Percentiles rank a stretch among this genome's conserved stretches.
Evolutionary conservation across 2,888 invertebrate genomes (phyloP).

Genomic region (Troglohyphantes excavatus): DNA sequence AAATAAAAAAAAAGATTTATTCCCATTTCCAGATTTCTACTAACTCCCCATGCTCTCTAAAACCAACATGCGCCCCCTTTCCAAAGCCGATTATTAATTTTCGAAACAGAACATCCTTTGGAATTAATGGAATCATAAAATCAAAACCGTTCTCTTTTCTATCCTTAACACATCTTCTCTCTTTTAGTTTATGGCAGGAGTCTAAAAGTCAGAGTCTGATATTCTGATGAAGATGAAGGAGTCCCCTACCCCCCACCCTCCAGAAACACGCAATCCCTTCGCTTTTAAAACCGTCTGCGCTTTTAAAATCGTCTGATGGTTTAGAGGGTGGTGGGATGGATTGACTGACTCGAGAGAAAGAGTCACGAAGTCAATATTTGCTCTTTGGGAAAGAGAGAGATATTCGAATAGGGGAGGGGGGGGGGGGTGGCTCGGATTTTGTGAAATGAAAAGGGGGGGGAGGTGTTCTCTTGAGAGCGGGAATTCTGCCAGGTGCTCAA

Average conservation of each 20-base stretch:
- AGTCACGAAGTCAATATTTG: constrained; percentile 63
- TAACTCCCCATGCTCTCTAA: neutral
- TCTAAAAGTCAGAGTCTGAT: constrained; percentile 37
- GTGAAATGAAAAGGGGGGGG: neutral
- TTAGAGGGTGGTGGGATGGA: constrained; percentile 20
- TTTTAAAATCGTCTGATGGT: neutral
- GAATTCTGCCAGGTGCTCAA: constrained; percentile 66
- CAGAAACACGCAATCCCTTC: constrained; percentile 45
- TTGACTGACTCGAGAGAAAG: neutral
- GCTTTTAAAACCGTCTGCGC: constrained; percentile 13
- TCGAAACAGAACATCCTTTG: constrained; percentile 24
- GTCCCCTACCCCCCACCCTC: neutral
- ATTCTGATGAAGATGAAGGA: constrained; percentile 65
- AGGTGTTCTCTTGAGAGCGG: constrained; percentile 9
- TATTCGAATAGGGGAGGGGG: neutral
- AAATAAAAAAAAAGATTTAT: neutral
- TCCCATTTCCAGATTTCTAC: neutral
- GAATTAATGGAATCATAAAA: constrained; percentile 54
- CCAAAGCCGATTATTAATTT: constrained; percentile 65
- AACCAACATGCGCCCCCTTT: neutral
- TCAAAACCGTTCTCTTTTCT: neutral
- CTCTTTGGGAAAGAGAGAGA: constrained; percentile 38
- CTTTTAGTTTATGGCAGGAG: neutral
- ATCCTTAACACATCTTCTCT: neutral
- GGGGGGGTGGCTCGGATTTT: neutral